Evolutionary conservation across 2,797 vertebrate genomes (phyloP).

Genomic region (Pelobates cultripes): DNA sequence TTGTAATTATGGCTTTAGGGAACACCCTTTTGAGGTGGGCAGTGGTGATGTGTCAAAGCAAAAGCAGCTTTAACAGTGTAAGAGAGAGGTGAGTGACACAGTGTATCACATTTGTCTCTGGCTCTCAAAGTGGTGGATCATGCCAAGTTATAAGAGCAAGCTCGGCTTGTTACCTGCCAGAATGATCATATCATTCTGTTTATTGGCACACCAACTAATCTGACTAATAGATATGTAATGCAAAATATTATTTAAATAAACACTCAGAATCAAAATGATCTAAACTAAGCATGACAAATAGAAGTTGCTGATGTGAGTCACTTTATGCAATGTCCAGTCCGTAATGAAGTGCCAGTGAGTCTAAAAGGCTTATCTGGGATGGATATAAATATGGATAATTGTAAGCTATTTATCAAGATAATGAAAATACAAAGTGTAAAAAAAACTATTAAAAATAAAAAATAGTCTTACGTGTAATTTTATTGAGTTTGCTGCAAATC

Average conservation of each 20-base stretch:
- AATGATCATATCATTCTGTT: not conserved
- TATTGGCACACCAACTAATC: not conserved
- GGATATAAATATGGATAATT: no score
- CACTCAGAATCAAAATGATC: no score
- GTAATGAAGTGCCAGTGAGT: no score
- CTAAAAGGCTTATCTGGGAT: no score
- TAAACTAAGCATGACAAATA: no score
- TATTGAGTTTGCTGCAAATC: no score
- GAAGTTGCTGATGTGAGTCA: no score
- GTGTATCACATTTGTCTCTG: not conserved
- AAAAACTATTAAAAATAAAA: no score
- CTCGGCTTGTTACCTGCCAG: not conserved
- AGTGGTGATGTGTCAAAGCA: not conserved
- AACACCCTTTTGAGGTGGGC: not conserved
- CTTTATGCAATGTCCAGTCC: no score
- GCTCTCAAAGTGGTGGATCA: not conserved
- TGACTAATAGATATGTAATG: not conserved
- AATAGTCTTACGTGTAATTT: no score
- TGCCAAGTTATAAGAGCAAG: not conserved
- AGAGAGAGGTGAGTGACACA: not conserved
- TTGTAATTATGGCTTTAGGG: not conserved
- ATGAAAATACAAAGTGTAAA: no score
- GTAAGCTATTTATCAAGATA: no score
- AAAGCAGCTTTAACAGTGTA: not conserved
- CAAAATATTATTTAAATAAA: not conserved